A percentile compares a stretch with the other conserved stretches of the same genome.
Evolutionary conservation across 2,888 invertebrate genomes (phyloP).

Genomic region (Pyrrhia umbra): DNA sequence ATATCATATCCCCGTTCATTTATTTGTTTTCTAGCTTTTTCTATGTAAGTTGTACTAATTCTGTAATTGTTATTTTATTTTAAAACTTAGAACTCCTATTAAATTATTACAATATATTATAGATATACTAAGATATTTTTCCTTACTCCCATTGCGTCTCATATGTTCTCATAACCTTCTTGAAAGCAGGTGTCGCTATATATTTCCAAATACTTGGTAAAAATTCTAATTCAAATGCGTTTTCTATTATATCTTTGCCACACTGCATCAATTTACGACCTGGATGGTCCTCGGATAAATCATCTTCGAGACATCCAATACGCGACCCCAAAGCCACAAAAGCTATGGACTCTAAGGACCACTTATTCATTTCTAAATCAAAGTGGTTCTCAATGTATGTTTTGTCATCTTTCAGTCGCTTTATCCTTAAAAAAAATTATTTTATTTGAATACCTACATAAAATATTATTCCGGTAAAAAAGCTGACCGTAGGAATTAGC

Average conservation of each 20-base stretch:
- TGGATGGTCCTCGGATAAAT: conserved; percentile 74
- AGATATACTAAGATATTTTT: neutral
- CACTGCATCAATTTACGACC: conserved; percentile 75
- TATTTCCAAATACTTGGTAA: conserved; percentile 77
- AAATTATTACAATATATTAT: neutral
- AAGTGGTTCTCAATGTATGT: conserved; percentile 82
- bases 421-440: conserved; percentile 72
- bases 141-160: conserved; percentile 85
- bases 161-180: conserved; percentile 75
- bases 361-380: conserved; percentile 89
- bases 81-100: neutral
- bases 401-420: conserved; percentile 69
- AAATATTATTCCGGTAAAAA: too few species aligned
- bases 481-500: too few species aligned
- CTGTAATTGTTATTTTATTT: conserved; percentile 64
- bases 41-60: conserved; percentile 77
- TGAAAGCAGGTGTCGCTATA: conserved; percentile 75
- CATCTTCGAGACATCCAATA: conserved; percentile 77
- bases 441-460: neutral
- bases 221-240: conserved; percentile 76
- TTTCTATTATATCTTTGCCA: conserved; percentile 73
- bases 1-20: conserved; percentile 73
- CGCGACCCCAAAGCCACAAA: conserved; percentile 80
- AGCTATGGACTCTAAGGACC: conserved; percentile 91
- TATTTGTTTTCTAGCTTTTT: conserved; percentile 74